Percentiles rank a stretch among this genome's conserved stretches.
Evolutionary conservation across 1,140 invertebrate species (phyloP).

Genomic region (Chironomus striatipennis): DNA sequence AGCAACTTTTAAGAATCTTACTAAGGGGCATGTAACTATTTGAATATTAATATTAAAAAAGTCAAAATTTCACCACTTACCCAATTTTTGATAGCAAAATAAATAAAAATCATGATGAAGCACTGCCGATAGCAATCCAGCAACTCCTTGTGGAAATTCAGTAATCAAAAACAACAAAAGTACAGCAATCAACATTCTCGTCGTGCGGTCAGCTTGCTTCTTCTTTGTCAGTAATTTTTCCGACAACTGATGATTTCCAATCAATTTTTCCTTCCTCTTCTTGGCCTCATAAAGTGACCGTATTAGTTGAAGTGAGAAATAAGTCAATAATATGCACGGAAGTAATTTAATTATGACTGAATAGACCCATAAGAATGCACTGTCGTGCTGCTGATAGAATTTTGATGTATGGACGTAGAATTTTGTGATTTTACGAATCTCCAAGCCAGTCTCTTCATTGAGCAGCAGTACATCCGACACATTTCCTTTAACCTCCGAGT

Average conservation of each 20-base stretch:
- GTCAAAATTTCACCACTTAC: too few species aligned
- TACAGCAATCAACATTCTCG: constrained; percentile 81
- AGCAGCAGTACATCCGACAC: neutral
- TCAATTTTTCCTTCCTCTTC: constrained; percentile 54
- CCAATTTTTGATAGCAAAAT: constrained; percentile 33
- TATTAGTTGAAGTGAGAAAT: constrained; percentile 73
- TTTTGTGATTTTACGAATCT: neutral
- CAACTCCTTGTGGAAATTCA: constrained; percentile 74
- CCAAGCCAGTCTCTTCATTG: neutral
- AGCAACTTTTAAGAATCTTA: too few species aligned
- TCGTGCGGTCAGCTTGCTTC: constrained; percentile 69
- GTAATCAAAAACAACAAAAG: constrained; percentile 77
- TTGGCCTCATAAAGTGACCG: constrained; percentile 61
- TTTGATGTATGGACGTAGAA: neutral
- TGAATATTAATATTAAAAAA: too few species aligned
- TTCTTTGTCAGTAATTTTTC: constrained; percentile 40
- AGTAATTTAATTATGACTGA: constrained; percentile 75
- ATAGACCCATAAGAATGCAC: constrained; percentile 66
- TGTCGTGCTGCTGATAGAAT: neutral
- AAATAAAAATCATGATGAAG: constrained; percentile 32
- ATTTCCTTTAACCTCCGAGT: neutral
- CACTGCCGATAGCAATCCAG: constrained; percentile 63
- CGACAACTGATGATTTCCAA: constrained; percentile 47
- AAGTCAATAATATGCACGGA: constrained; percentile 72
- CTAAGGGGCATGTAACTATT: too few species aligned